Conservation (phyloP, 2,888 invertebrate genomes). For the Argyresthia goedartella region DNA sequence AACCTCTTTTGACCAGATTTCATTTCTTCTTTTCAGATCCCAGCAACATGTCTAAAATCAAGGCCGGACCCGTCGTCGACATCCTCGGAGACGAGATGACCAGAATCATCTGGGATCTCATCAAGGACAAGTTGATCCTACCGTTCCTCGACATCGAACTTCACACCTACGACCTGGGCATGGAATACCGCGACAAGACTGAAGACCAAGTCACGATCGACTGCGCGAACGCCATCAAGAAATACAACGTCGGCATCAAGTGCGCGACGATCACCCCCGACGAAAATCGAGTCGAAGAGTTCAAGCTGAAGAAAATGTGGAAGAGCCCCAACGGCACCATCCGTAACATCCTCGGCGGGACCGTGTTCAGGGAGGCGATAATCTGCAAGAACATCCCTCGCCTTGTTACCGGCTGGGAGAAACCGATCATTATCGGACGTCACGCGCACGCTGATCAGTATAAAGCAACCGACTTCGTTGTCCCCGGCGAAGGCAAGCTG, state of each 20-base stretch:
- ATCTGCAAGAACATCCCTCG: conserved; percentile 95
- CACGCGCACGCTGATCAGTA: conserved; percentile 99
- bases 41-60: conserved; percentile 74
- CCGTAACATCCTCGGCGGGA: conserved; percentile 88
- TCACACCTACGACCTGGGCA: conserved; percentile 94
- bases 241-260: conserved; percentile 98
- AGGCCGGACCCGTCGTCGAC: conserved; percentile 91
- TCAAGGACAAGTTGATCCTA: conserved; percentile 96
- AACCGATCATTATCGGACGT: conserved; percentile 98
- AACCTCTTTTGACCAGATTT: no score
- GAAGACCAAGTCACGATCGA: conserved; percentile 96
- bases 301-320: conserved; percentile 91
- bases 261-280: conserved; percentile 99
- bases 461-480: conserved; percentile 96
- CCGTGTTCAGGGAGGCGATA: conserved; percentile 88
- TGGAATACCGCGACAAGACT: conserved; percentile 94
- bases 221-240: conserved; percentile 95
- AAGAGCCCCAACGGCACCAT: conserved; percentile 92
- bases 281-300: conserved; percentile 94
- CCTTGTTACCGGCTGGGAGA: conserved; percentile 93
- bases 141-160: conserved; percentile 96
- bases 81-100: conserved; percentile 97
- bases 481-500: conserved; percentile 90
- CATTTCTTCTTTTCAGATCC: conserved; percentile 5
- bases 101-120: conserved; percentile 97